Base-by-base conservation (phyloP, 2,113 vertebrate species). In the Carassius auratus region DNA sequence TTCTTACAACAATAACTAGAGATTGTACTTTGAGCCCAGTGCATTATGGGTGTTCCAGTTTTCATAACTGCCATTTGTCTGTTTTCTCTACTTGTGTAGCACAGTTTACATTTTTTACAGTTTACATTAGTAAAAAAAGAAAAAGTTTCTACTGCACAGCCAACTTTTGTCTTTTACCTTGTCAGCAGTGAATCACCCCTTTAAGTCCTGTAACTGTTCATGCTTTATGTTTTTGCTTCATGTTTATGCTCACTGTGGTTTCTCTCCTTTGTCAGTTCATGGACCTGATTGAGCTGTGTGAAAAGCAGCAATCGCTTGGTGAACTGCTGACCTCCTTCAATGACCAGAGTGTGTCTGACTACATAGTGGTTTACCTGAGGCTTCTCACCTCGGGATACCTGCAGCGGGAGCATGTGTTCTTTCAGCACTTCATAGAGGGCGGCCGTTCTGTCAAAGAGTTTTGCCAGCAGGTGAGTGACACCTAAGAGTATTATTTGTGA, bases 341-440 rank as follows among this genome's bases (percentile, higher is more conserved):
- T 2, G 97, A 99, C 92, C 97, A 98, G 93, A 97, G 96, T 82
- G 95, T 97, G 68, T 99, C 97, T 0, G 97, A 99, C 91, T 99
- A 98, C 62, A 94, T 98, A 88, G 97, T 98, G 19, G 97, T 99
- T 4, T 99, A 99, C 93, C 90, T 99, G 91, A 94, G 97, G 84
- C 96, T 98, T 90, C 96, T 99, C 85, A 98, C 97, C 45, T 98
- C 97, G 0, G 97, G 97, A 84, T 97, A 96, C 93, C 94, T 99
- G 83, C 97, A 99, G 94, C 94, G 96, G 0, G 96, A 98, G 91
- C 93, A 95, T 21, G 87, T 89, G 86, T 99, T 99, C 90, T 98
- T 98, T 38, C 95, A 98, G 94, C 96, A 98, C 90, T 99, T 99
- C 95, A 97, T 99, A 3, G 97, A 98, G 91, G 97, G 97, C 0